These are phyloP conservation scores for Halictus ligatus DNA, from an alignment of 2,888 invertebrate genomes.

Conservation along the genomic window DNA sequence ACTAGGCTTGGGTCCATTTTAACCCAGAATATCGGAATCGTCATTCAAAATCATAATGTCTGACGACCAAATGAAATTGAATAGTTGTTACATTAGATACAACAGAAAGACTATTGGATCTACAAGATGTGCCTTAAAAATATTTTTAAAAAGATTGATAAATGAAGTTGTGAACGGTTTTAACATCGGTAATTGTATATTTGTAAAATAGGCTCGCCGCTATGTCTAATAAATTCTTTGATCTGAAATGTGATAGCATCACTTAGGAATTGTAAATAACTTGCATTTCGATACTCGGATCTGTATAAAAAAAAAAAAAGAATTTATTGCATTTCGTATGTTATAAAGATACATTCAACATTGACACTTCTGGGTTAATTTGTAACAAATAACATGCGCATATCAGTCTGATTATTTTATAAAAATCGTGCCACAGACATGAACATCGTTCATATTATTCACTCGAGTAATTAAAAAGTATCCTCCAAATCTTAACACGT, in stretches of 20 bases:
- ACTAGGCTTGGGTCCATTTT: too few species aligned
- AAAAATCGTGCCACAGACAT: neutral
- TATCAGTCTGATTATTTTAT: conserved; percentile 5
- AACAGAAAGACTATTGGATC: neutral
- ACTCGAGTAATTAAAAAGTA: neutral
- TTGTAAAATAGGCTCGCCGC: neutral
- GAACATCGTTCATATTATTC: neutral
- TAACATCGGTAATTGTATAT: neutral
- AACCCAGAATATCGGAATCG: too few species aligned
- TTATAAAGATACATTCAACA: neutral
- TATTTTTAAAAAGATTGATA: neutral
- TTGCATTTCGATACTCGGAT: neutral
- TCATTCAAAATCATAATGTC: too few species aligned
- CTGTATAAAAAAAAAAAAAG: neutral
- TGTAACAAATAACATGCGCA: neutral
- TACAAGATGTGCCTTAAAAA: neutral
- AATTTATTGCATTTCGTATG: neutral
- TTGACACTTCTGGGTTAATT: neutral
- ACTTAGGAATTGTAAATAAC: neutral
- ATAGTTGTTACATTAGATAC: too few species aligned
- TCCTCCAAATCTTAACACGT: neutral
- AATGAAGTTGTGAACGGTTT: neutral
- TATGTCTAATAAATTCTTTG: neutral
- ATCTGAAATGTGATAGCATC: neutral
- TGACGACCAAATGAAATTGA: too few species aligned